phyloP scores from a whole-genome alignment of 2,888 invertebrate species.

The Tenodera sinensis region DNA sequence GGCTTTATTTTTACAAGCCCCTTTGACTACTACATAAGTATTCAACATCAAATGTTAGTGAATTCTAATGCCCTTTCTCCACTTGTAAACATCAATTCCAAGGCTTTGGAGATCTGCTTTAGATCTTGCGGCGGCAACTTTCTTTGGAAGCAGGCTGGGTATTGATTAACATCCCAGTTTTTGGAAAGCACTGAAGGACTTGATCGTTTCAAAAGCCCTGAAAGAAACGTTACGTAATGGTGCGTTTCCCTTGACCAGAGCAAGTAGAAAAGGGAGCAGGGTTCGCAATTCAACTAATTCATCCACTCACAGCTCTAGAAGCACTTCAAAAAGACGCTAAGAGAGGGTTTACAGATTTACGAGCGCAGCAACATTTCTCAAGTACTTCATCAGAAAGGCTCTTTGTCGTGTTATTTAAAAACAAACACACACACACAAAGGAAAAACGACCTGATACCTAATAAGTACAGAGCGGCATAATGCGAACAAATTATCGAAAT shows the following conservation, averaged over 20 bases:
- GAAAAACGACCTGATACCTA: too few species aligned
- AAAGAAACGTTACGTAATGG: not conserved
- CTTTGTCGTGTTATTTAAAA: too few species aligned
- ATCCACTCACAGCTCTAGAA: not conserved
- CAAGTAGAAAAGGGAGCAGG: not conserved
- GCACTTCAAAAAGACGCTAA: not conserved
- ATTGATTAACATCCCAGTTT: not conserved
- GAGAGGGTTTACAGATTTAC: too few species aligned
- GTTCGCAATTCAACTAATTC: too few species aligned
- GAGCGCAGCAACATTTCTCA: too few species aligned
- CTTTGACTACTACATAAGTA: not conserved
- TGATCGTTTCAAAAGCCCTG: not conserved
- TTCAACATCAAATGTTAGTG: not conserved
- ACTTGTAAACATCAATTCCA: not conserved
- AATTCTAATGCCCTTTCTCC: not conserved
- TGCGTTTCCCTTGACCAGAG: not conserved
- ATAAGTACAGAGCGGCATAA: too few species aligned
- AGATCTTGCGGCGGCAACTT: not conserved
- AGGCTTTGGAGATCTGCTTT: not conserved
- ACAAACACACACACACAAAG: too few species aligned
- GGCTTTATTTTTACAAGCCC: not conserved
- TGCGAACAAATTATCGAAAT: too few species aligned
- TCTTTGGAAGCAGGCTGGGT: not conserved
- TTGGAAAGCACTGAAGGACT: not conserved
- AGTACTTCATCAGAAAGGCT: too few species aligned